Evolutionary conservation across 1,140 invertebrate species (phyloP).

Genomic region (Ceratosolen fusciceps): DNA sequence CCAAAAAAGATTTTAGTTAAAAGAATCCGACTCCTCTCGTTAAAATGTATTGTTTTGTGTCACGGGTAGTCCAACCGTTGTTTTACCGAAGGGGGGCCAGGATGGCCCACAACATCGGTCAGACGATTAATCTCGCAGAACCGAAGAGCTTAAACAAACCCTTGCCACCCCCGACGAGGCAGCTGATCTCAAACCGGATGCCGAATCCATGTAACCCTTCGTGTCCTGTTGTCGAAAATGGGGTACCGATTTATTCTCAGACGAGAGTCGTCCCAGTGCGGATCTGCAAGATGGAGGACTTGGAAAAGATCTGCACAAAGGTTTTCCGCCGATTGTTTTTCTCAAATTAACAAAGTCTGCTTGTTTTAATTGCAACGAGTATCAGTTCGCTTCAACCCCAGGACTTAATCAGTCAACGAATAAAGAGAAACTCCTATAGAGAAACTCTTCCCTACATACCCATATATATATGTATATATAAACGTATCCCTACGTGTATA

Average conservation of each 20-base stretch:
- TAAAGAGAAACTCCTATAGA: no score
- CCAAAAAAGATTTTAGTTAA: no score
- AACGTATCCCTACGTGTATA: no score
- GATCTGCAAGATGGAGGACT: slow-evolving; percentile 53
- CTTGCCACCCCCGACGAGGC: slow-evolving; percentile 48
- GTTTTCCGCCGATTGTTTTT: slow-evolving; percentile 39
- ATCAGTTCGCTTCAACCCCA: no score
- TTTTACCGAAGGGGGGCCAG: not conserved
- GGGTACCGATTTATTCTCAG: slow-evolving; percentile 24
- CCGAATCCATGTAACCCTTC: no score
- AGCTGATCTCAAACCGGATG: slow-evolving; percentile 42
- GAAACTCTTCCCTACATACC: no score
- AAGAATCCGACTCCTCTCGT: no score
- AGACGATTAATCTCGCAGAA: slow-evolving; percentile 59
- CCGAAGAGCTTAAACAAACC: slow-evolving; percentile 53
- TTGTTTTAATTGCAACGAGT: no score
- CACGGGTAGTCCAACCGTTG: not conserved
- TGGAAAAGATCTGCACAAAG: slow-evolving; percentile 55
- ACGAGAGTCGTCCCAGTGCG: slow-evolving; percentile 51
- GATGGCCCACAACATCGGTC: not conserved
- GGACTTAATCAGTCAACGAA: no score
- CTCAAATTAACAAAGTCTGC: no score
- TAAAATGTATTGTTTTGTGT: not conserved
- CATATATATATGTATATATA: no score
- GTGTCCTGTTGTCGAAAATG: slow-evolving; percentile 27